Percentiles rank a stretch among this genome's conserved stretches.
phyloP scores from a whole-genome alignment of 2,888 invertebrate genomes.

The Eugnorisma glareosa region DNA sequence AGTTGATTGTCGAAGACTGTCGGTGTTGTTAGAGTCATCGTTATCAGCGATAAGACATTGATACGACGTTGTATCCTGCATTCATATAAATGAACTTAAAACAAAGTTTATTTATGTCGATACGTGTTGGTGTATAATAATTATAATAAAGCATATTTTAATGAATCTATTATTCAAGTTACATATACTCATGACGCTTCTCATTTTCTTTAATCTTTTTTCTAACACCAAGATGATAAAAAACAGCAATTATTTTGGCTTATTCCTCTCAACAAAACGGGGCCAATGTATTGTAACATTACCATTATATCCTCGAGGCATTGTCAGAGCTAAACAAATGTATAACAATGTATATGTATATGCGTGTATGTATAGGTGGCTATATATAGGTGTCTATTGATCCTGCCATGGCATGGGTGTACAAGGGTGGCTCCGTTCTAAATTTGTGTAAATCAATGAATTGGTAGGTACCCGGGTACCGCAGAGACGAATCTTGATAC shows the following conservation, averaged over 20 bases:
- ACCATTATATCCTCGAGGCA: constrained; percentile 37
- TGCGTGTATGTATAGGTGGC: constrained; percentile 9
- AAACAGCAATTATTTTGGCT: constrained; percentile 11
- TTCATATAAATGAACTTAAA: not conserved
- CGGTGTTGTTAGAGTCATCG: not conserved
- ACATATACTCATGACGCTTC: not conserved
- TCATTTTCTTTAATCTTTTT: not conserved
- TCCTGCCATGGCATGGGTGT: constrained; percentile 37
- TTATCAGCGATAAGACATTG: not conserved
- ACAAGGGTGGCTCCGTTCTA: constrained; percentile 48
- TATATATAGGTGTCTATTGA: constrained; percentile 50
- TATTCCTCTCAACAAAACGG: constrained; percentile 9
- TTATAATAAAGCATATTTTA: too few species aligned
- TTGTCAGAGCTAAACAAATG: constrained; percentile 42
- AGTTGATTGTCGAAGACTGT: not conserved
- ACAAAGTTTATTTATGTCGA: not conserved
- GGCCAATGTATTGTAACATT: constrained; percentile 44
- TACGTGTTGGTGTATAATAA: too few species aligned
- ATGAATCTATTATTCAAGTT: not conserved
- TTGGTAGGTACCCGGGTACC: constrained; percentile 31
- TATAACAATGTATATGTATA: constrained; percentile 14
- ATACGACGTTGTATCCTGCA: not conserved
- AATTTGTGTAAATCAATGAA: constrained; percentile 70
- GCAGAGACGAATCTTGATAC: constrained; percentile 49
- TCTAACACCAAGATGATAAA: not conserved